Conservation (phyloP, 2,113 vertebrate genomes). For the Cygnus atratus region DNA sequence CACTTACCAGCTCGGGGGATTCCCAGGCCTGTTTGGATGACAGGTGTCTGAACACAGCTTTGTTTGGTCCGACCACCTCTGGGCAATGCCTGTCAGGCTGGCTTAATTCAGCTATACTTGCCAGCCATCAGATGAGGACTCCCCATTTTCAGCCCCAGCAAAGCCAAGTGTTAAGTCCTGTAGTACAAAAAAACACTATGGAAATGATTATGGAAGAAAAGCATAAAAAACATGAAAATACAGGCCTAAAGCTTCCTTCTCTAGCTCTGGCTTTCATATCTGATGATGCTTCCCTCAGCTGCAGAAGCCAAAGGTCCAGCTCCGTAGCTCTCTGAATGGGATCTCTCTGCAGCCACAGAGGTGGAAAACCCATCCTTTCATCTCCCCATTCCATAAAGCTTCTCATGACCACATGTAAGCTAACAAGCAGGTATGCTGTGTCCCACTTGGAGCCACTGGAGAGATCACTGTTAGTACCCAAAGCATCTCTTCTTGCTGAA, state of each 20-base stretch:
- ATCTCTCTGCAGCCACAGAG: not conserved
- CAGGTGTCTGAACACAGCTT: slow-evolving; percentile 33
- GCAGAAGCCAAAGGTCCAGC: not conserved
- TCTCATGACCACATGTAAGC: not conserved
- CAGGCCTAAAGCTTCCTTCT: not conserved
- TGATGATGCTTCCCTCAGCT: not conserved
- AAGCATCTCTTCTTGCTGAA: not conserved
- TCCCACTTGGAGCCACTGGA: not conserved
- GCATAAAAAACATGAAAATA: not conserved
- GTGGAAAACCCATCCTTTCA: not conserved
- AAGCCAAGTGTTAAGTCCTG: not conserved
- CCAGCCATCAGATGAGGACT: not conserved
- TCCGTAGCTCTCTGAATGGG: not conserved
- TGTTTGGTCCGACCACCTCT: not conserved
- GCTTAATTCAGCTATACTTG: not conserved
- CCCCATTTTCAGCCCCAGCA: not conserved
- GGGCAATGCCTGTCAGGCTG: not conserved
- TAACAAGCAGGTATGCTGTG: not conserved
- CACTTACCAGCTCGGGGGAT: not conserved
- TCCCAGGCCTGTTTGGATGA: slow-evolving; percentile 1
- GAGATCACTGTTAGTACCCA: not conserved
- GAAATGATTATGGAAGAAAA: not conserved
- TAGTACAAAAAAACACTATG: not conserved
- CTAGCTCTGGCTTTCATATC: not conserved
- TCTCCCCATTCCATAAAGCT: not conserved